phyloP scores from a whole-genome alignment of 2,888 invertebrate genomes.

The Aphodius sticticus region DNA sequence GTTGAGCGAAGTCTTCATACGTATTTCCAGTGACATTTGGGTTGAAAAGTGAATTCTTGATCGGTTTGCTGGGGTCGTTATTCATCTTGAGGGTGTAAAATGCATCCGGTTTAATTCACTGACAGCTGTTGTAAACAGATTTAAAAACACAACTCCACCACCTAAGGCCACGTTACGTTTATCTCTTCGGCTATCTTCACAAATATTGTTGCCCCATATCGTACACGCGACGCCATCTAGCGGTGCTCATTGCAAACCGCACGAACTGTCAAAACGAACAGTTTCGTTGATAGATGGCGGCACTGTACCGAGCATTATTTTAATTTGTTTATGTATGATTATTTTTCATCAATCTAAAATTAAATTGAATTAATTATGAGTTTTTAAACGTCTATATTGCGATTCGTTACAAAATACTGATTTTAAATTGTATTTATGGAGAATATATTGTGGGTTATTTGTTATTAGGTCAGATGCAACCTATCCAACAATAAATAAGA shows the following conservation, averaged over 20 bases:
- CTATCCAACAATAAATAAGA: background rate
- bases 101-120: background rate
- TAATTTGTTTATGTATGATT: background rate
- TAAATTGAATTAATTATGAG: background rate
- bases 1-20: slow-evolving; percentile 76
- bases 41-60: slow-evolving; percentile 76
- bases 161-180: slow-evolving; percentile 17
- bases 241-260: background rate
- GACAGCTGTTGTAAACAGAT: background rate
- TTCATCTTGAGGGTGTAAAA: slow-evolving; percentile 39
- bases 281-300: background rate
- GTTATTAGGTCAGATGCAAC: background rate
- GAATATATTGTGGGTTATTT: background rate
- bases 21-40: slow-evolving; percentile 77
- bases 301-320: background rate
- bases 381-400: background rate
- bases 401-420: background rate
- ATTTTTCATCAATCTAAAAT: slow-evolving; percentile 4
- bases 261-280: background rate
- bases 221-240: background rate
- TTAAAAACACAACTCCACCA: background rate
- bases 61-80: slow-evolving; percentile 51
- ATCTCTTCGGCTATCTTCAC: background rate
- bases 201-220: background rate
- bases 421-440: no score